Percentiles rank a stretch among this genome's conserved stretches.
These are phyloP conservation scores for Asbolus verrucosus DNA, from an alignment of 1,140 invertebrate genomes.

Conservation along the genomic window DNA sequence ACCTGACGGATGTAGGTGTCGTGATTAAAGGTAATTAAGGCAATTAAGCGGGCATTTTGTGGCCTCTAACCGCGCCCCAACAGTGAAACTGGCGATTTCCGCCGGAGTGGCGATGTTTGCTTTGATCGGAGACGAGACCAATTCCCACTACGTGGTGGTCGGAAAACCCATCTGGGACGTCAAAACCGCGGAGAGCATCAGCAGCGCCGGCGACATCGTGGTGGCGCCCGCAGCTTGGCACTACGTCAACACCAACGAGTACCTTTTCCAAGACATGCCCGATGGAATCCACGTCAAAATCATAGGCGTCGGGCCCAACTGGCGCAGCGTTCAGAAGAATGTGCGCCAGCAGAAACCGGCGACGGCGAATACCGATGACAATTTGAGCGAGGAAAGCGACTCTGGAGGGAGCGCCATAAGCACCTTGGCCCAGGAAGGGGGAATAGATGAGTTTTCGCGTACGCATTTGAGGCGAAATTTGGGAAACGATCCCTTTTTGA, in stretches of 20 bases:
- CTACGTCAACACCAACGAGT: slow-evolving; percentile 62
- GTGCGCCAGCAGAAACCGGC: slow-evolving; percentile 1
- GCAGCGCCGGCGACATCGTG: slow-evolving; percentile 67
- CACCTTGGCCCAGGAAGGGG: neutral
- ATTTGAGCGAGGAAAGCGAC: slow-evolving; percentile 53
- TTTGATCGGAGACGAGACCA: slow-evolving; percentile 67
- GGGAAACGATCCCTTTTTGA: too few relatives aligned
- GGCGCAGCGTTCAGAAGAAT: slow-evolving; percentile 23
- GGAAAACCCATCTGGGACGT: slow-evolving; percentile 73
- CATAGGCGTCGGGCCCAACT: slow-evolving; percentile 32
- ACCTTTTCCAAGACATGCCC: slow-evolving; percentile 52
- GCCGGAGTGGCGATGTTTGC: slow-evolving; percentile 70
- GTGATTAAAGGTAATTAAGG: slow-evolving; percentile 63
- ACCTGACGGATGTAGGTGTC: slow-evolving; percentile 70
- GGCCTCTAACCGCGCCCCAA: too few relatives aligned
- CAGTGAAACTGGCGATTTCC: slow-evolving; percentile 74
- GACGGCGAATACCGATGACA: neutral
- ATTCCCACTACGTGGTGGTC: slow-evolving; percentile 70
- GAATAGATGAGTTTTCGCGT: slow-evolving; percentile 16
- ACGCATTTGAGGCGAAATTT: too few relatives aligned
- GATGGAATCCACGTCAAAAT: slow-evolving; percentile 63
- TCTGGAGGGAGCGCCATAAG: slow-evolving; percentile 1
- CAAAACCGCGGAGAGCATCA: slow-evolving; percentile 66
- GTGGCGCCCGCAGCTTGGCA: slow-evolving; percentile 66
- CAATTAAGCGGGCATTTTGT: too few relatives aligned